Conservation (phyloP, 2,797 vertebrate species). For the Anisognathus igniventris region DNA sequence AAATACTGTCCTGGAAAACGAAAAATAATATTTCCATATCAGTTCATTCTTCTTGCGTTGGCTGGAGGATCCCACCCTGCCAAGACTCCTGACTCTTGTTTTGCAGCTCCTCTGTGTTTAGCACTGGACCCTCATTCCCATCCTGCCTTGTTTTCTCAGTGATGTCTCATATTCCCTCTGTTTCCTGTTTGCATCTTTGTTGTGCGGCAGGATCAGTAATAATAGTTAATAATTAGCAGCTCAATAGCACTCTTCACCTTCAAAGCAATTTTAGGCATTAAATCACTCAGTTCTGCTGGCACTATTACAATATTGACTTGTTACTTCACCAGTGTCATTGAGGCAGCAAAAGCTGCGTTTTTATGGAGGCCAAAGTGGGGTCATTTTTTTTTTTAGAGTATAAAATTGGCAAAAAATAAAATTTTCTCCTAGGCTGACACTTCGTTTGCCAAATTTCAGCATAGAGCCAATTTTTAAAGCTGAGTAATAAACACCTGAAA, state of each 20-base stretch:
- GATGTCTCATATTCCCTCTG: background rate
- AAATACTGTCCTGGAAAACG: background rate
- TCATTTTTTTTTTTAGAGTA: constrained; percentile 4
- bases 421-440: constrained; percentile 49
- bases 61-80: background rate
- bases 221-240: constrained; percentile 65
- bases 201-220: constrained; percentile 18
- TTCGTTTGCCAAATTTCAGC: constrained; percentile 61
- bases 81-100: background rate
- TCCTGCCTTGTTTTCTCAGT: background rate
- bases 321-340: constrained; percentile 47
- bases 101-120: background rate
- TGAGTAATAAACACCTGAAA: constrained; percentile 66
- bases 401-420: constrained; percentile 55
- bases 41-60: background rate
- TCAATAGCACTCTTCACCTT: constrained; percentile 58
- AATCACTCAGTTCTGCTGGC: constrained; percentile 49
- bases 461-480: constrained; percentile 64
- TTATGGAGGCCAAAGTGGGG: constrained; percentile 48
- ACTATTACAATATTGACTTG: constrained; percentile 48
- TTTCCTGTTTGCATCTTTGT: constrained; percentile 31
- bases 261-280: constrained; percentile 46
- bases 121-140: rapidly evolving
- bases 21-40: background rate
- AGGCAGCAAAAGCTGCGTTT: background rate